phyloP scores from a whole-genome alignment of 2,888 invertebrate species.

The Zeuzera pyrina region DNA sequence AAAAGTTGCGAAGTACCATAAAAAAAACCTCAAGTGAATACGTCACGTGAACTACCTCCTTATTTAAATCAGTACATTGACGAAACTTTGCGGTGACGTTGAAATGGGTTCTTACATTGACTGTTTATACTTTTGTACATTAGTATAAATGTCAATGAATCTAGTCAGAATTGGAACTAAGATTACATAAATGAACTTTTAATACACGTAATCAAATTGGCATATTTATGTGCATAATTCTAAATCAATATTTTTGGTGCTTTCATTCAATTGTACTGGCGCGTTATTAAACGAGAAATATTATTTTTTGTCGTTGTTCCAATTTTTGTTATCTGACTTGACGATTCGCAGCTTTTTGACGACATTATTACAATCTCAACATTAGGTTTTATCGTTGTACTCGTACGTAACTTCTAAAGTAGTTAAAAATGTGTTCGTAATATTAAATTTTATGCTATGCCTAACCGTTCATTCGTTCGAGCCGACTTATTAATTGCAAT shows the following conservation, averaged over 20 bases:
- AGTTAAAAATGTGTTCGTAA: conserved; percentile 66
- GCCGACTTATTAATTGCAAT: conserved; percentile 61
- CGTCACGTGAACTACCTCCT: conserved; percentile 67
- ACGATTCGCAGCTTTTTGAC: conserved; percentile 66
- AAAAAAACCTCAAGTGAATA: conserved; percentile 29
- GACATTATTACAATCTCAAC: conserved; percentile 63
- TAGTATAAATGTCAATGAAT: conserved; percentile 41
- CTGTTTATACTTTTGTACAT: conserved; percentile 23
- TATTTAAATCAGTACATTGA: conserved; percentile 60
- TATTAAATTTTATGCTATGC: conserved; percentile 39
- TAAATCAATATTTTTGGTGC: too few species aligned
- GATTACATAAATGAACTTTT: too few species aligned
- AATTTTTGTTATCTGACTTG: conserved; percentile 41
- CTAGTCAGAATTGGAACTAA: conserved; percentile 68
- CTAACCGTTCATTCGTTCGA: conserved; percentile 52
- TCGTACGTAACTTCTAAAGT: conserved; percentile 45
- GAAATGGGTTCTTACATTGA: conserved; percentile 34
- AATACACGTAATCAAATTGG: too few species aligned
- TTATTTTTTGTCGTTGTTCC: too few species aligned
- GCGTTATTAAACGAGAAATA: too few species aligned
- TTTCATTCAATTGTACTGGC: too few species aligned
- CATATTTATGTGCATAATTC: too few species aligned
- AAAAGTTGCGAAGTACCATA: conserved; percentile 61
- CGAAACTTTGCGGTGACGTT: conserved; percentile 44
- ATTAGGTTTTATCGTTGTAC: conserved; percentile 49